phyloP scores from a whole-genome alignment of 2,888 invertebrate genomes.

The Cheiracanthium punctorium region DNA sequence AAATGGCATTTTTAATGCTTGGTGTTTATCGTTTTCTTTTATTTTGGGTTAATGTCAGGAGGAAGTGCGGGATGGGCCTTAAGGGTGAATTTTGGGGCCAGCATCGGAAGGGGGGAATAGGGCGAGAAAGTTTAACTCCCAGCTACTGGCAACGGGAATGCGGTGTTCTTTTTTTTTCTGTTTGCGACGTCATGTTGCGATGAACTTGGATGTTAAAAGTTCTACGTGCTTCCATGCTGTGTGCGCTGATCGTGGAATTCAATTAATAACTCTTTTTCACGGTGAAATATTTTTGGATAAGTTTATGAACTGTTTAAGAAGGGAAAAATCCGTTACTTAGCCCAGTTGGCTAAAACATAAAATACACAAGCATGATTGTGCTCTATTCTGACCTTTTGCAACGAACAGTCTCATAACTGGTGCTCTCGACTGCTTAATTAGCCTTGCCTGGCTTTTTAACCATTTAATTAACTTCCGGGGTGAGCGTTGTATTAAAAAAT shows the following conservation, averaged over 20 bases:
- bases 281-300: too few species aligned
- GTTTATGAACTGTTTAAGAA: too few species aligned
- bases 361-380: too few species aligned
- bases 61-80: background rate
- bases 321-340: too few species aligned
- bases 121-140: constrained; percentile 56
- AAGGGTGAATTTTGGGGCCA: background rate
- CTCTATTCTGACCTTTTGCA: too few species aligned
- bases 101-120: background rate
- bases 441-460: too few species aligned
- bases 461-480: too few species aligned
- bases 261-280: too few species aligned
- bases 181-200: constrained; percentile 11
- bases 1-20: background rate
- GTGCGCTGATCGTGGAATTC: background rate
- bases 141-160: constrained; percentile 42
- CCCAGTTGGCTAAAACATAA: too few species aligned
- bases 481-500: too few species aligned
- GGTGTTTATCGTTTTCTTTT: background rate
- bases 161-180: constrained; percentile 12
- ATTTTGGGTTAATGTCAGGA: background rate
- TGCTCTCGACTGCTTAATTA: too few species aligned
- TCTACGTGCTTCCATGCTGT: background rate
- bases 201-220: background rate
- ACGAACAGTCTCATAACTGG: too few species aligned